Evolutionary conservation across 1,140 invertebrate species (phyloP).

Genomic region (Andricus grossulariae): DNA sequence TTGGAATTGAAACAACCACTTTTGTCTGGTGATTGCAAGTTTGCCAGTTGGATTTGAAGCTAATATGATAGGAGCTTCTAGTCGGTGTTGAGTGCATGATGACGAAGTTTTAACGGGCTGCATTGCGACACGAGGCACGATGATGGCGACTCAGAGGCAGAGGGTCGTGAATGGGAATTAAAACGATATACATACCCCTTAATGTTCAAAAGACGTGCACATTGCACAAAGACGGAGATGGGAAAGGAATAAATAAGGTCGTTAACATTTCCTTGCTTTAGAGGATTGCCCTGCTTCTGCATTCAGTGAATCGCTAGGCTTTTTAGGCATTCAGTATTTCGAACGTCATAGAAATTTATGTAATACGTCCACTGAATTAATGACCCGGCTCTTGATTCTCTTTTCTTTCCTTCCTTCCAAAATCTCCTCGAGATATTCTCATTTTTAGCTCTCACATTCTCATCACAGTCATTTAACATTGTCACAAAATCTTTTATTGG

Average conservation of each 20-base stretch:
- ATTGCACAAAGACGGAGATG: neutral
- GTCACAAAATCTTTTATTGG: too few relatives aligned
- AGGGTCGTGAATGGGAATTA: slow-evolving; percentile 27
- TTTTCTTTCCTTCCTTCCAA: too few relatives aligned
- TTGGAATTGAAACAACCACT: too few relatives aligned
- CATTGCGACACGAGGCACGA: slow-evolving; percentile 25
- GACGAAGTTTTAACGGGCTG: slow-evolving; percentile 21
- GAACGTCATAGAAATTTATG: slow-evolving; percentile 18
- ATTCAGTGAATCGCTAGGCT: slow-evolving; percentile 14
- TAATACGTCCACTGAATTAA: slow-evolving; percentile 12
- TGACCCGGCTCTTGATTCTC: neutral
- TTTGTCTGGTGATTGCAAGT: slow-evolving; percentile 15
- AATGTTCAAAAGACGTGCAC: slow-evolving; percentile 24
- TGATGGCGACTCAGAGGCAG: slow-evolving; percentile 1
- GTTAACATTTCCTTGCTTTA: slow-evolving; percentile 13
- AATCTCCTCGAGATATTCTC: too few relatives aligned
- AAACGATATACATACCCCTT: slow-evolving; percentile 13
- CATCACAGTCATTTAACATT: too few relatives aligned
- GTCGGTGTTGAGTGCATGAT: neutral
- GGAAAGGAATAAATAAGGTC: slow-evolving; percentile 16
- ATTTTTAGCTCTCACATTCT: too few relatives aligned
- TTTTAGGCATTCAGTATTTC: slow-evolving; percentile 14
- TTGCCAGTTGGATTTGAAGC: slow-evolving; percentile 7
- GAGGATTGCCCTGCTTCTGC: slow-evolving; percentile 21
- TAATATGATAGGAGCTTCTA: neutral